phyloP scores from a whole-genome alignment of 2,888 invertebrate species.

The Muscina levida region DNA sequence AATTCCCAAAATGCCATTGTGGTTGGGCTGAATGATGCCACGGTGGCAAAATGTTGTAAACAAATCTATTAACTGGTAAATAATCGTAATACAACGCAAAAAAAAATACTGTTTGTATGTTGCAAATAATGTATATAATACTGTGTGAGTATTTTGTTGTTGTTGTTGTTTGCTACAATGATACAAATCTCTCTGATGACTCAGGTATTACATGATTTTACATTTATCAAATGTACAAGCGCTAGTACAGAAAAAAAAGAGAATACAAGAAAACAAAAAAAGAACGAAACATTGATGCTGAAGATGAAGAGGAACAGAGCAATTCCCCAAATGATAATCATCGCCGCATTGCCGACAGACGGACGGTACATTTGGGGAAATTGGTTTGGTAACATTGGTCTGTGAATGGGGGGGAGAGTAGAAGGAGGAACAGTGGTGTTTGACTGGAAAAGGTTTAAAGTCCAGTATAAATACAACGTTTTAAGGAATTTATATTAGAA shows the following conservation, averaged over 20 bases:
- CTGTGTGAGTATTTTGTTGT: no score
- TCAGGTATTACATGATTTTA: constrained; percentile 48
- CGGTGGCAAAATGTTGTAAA: constrained; percentile 43
- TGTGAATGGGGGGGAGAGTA: neutral
- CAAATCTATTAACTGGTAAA: constrained; percentile 50
- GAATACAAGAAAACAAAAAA: neutral
- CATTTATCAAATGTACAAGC: constrained; percentile 57
- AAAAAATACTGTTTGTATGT: neutral
- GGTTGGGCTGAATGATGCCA: neutral
- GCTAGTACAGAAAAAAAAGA: constrained; percentile 20
- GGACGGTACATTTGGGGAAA: constrained; percentile 10
- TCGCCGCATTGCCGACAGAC: constrained; percentile 21
- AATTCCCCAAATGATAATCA: constrained; percentile 60
- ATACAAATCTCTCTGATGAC: constrained; percentile 46
- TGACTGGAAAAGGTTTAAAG: no score
- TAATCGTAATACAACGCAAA: constrained; percentile 34
- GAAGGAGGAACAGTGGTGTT: constrained; percentile 5
- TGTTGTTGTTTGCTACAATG: neutral
- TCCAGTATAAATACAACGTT: no score
- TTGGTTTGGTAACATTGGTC: constrained; percentile 4
- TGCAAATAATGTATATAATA: constrained; percentile 6
- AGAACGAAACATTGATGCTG: neutral
- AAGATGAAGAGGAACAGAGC: neutral
- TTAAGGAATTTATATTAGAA: no score
- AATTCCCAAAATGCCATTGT: constrained; percentile 20